A percentile compares a stretch with the other conserved stretches of the same genome.
Evolutionary conservation across 2,113 vertebrate species (phyloP).

Genomic region (Rana temporaria): DNA sequence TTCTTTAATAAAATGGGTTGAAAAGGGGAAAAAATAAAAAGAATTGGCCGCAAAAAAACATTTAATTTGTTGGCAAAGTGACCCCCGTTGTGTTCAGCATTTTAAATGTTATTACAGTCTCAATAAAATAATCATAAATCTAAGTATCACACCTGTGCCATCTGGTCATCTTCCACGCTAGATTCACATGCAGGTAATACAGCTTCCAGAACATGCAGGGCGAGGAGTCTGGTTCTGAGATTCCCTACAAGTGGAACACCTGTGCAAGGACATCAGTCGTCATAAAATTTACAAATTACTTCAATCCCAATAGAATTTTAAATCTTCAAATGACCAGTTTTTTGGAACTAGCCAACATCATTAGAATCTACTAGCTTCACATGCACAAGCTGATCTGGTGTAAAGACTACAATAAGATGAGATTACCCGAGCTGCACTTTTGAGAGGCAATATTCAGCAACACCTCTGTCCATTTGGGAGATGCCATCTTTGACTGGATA

Average conservation of each 20-base stretch:
- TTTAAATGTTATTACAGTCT: too few relatives aligned
- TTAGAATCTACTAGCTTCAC: too few relatives aligned
- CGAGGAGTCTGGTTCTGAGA: conserved; percentile 91
- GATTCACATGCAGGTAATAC: conserved; percentile 94
- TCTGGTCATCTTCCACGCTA: conserved; percentile 92
- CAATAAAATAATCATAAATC: not conserved
- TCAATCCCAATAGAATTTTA: too few relatives aligned
- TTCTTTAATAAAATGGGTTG: too few relatives aligned
- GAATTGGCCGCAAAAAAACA: too few relatives aligned
- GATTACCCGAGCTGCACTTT: conserved; percentile 93
- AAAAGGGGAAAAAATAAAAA: too few relatives aligned
- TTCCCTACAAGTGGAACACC: conserved; percentile 94
- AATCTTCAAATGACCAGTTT: too few relatives aligned
- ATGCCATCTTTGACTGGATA: conserved; percentile 98
- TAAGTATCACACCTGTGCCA: conserved; percentile 79
- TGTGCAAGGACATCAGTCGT: conserved; percentile 58
- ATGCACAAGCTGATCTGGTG: too few relatives aligned
- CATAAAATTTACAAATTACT: too few relatives aligned
- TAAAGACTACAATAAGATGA: not conserved
- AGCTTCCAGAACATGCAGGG: conserved; percentile 95
- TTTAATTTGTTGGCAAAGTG: too few relatives aligned
- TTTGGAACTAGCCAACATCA: too few relatives aligned
- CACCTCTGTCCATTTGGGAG: conserved; percentile 97
- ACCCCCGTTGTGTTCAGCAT: too few relatives aligned
- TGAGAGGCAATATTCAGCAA: conserved; percentile 96